Evolutionary conservation across 2,113 vertebrate species (phyloP).

Genomic region (Athene cunicularia): DNA sequence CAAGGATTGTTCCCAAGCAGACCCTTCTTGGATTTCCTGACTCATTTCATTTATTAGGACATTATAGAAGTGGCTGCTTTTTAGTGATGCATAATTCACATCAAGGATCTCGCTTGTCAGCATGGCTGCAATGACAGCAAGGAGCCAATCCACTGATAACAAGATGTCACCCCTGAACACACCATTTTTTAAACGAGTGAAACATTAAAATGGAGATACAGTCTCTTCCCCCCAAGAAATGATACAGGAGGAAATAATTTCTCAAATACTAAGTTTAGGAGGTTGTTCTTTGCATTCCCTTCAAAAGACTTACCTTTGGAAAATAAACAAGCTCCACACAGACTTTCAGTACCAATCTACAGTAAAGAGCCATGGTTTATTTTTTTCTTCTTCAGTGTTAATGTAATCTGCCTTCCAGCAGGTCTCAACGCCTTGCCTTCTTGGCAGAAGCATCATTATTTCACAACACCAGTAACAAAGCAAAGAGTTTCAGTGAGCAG

Average conservation of each 20-base stretch:
- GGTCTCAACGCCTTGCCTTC: neutral
- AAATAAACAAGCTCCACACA: neutral
- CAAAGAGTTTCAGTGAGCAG: neutral
- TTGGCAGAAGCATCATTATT: neutral
- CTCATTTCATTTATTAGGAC: neutral
- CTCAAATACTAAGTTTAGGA: neutral
- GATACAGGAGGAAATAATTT: neutral
- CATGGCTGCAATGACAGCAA: neutral
- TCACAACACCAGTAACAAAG: neutral
- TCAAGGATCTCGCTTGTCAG: neutral
- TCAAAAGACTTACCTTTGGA: neutral
- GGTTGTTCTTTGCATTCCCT: neutral
- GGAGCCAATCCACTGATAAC: neutral
- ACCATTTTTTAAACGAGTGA: neutral
- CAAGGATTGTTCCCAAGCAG: neutral
- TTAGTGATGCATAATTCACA: neutral
- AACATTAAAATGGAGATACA: neutral
- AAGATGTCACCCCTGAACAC: neutral
- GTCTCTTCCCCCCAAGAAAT: neutral
- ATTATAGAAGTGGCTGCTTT: neutral
- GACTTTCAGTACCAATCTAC: neutral
- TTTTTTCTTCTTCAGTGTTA: neutral
- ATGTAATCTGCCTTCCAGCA: neutral
- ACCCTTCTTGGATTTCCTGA: neutral
- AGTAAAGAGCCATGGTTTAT: neutral